Conservation (phyloP, 2,888 invertebrate genomes). For the Chrysomela aeneicollis region DNA sequence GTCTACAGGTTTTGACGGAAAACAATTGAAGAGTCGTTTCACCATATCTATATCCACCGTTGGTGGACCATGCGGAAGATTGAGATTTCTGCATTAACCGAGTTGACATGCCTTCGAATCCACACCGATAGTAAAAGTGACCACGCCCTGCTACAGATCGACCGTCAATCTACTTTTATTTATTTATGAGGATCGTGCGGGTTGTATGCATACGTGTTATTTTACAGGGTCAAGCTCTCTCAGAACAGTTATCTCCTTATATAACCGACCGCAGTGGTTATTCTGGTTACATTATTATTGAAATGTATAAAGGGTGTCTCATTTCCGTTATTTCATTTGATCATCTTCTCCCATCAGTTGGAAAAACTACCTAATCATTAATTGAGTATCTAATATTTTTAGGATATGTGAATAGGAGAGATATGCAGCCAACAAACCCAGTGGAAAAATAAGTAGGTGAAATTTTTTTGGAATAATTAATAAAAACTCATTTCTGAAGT, state of each 20-base stretch:
- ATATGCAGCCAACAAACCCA: too few relatives aligned
- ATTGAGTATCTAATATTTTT: too few relatives aligned
- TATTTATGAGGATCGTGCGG: conserved; percentile 41
- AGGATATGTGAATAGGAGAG: too few relatives aligned
- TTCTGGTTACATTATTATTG: neutral
- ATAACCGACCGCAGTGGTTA: conserved; percentile 12
- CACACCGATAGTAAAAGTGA: conserved; percentile 49
- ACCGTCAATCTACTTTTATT: conserved; percentile 44
- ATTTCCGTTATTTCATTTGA: too few relatives aligned
- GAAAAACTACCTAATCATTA: too few relatives aligned
- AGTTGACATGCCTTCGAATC: conserved; percentile 3
- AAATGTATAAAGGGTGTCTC: neutral
- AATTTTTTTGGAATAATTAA: too few relatives aligned
- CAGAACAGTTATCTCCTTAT: conserved; percentile 21
- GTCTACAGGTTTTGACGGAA: too few relatives aligned
- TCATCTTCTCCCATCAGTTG: too few relatives aligned
- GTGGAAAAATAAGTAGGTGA: too few relatives aligned
- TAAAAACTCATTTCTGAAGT: too few relatives aligned
- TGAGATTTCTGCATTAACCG: neutral
- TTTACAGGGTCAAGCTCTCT: conserved; percentile 20
- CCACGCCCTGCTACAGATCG: conserved; percentile 47
- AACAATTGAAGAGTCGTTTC: too few relatives aligned
- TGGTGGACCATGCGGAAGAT: neutral
- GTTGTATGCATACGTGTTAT: conserved; percentile 35
- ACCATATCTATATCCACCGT: too few relatives aligned